phyloP scores from a whole-genome alignment of 2,113 vertebrate genomes.

The Tychaedon coryphoeus region DNA sequence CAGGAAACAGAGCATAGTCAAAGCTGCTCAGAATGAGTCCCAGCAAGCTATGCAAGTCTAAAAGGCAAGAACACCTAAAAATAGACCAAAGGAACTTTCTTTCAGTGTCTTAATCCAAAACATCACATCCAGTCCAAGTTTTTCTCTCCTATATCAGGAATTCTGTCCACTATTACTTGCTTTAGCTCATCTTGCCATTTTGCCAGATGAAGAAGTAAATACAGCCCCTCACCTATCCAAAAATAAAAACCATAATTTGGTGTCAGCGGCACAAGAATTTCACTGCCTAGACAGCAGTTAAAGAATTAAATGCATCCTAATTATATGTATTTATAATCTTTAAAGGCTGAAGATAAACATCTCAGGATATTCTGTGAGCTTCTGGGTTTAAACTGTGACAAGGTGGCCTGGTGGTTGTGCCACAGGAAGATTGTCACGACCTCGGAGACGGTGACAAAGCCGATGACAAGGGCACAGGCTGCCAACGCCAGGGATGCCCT shows the following conservation, averaged over 20 bases:
- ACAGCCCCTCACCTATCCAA: background rate
- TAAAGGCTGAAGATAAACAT: constrained; percentile 81
- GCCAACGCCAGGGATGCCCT: constrained; percentile 87
- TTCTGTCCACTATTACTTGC: background rate
- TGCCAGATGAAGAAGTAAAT: background rate
- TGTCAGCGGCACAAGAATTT: background rate
- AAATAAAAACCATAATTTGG: background rate
- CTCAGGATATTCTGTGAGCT: constrained; percentile 86
- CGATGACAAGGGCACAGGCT: constrained; percentile 82
- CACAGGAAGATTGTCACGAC: constrained; percentile 83
- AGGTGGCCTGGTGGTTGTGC: constrained; percentile 85
- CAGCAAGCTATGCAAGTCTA: background rate
- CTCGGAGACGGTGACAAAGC: constrained; percentile 88
- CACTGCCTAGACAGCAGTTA: background rate
- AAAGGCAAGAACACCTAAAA: background rate
- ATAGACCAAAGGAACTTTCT: background rate
- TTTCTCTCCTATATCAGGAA: background rate
- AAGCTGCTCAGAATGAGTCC: background rate
- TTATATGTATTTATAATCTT: background rate
- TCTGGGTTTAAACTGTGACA: constrained; percentile 70
- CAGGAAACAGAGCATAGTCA: background rate
- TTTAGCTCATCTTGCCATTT: background rate
- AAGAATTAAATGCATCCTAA: background rate
- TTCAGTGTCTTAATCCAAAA: background rate
- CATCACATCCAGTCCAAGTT: background rate